Conservation (phyloP, 2,888 invertebrate species). For the Cyrtodaria siliqua region DNA sequence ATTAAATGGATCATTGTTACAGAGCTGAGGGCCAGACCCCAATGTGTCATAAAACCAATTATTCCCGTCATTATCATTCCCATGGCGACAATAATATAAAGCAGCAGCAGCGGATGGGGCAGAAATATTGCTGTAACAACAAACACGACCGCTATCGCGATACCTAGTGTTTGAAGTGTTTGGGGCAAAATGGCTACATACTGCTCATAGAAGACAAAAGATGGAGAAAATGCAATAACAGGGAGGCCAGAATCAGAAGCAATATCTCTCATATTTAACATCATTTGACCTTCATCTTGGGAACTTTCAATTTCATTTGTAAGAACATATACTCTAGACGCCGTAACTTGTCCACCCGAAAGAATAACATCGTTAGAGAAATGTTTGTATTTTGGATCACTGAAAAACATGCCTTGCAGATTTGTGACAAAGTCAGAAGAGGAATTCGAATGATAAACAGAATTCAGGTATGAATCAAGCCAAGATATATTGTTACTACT, state of each 20-base stretch:
- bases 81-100: slow-evolving; percentile 76
- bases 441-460: background rate
- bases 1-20: slow-evolving; percentile 82
- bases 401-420: slow-evolving; percentile 14
- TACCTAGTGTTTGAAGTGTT: slow-evolving; percentile 78
- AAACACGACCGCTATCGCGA: slow-evolving; percentile 77
- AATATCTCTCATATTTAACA: slow-evolving; percentile 73
- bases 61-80: slow-evolving; percentile 78
- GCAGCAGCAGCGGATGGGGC: slow-evolving; percentile 77
- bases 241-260: slow-evolving; percentile 65
- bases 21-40: slow-evolving; percentile 77
- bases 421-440: background rate
- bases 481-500: slow-evolving; percentile 3
- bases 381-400: background rate
- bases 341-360: slow-evolving; percentile 14
- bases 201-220: slow-evolving; percentile 80
- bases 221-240: slow-evolving; percentile 70
- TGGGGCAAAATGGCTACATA: slow-evolving; percentile 76
- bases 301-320: slow-evolving; percentile 96
- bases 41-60: slow-evolving; percentile 79
- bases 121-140: slow-evolving; percentile 78
- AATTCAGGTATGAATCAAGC: background rate
- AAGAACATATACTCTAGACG: slow-evolving; percentile 92
- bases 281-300: slow-evolving; percentile 72
- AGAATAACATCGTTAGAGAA: slow-evolving; percentile 52